Evolutionary conservation across 2,888 invertebrate species (phyloP).

Genomic region (Chorisops tibialis): DNA sequence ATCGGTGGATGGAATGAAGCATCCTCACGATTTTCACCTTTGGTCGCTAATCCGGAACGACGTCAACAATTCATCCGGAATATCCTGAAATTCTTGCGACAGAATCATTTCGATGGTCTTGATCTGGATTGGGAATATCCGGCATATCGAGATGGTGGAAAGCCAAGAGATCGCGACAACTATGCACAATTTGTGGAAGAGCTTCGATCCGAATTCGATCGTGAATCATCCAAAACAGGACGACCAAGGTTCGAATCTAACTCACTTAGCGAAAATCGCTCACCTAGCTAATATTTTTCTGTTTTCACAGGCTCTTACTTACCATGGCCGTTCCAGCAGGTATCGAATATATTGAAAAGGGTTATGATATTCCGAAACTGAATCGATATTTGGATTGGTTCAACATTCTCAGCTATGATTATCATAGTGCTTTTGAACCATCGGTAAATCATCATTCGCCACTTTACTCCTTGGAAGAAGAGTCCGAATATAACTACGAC

Average conservation of each 20-base stretch:
- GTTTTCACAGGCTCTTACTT: conserved; percentile 61
- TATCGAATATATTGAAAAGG: conserved; percentile 88
- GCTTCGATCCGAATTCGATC: conserved; percentile 82
- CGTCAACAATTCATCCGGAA: conserved; percentile 81
- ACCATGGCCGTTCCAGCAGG: conserved; percentile 95
- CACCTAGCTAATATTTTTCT: background rate
- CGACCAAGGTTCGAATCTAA: conserved; percentile 55
- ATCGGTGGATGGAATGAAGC: conserved; percentile 95
- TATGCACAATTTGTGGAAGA: conserved; percentile 87
- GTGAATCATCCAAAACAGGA: conserved; percentile 80
- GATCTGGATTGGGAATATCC: conserved; percentile 82
- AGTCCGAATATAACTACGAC: conserved; percentile 83
- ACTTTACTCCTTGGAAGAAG: conserved; percentile 72
- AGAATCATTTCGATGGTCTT: conserved; percentile 89
- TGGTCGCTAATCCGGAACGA: conserved; percentile 75
- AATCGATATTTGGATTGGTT: conserved; percentile 90
- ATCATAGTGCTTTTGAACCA: conserved; percentile 88
- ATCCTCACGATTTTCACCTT: conserved; percentile 79
- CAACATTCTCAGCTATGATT: conserved; percentile 87
- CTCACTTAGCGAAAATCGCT: background rate
- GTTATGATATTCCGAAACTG: conserved; percentile 83
- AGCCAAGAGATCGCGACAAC: conserved; percentile 78
- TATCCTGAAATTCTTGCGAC: conserved; percentile 78
- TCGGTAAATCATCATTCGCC: conserved; percentile 90
- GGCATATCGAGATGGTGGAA: conserved; percentile 60